These are phyloP conservation scores for Oikopleura dioica DNA, from an alignment of 23 tunicate genomes.

Conservation along the genomic window DNA sequence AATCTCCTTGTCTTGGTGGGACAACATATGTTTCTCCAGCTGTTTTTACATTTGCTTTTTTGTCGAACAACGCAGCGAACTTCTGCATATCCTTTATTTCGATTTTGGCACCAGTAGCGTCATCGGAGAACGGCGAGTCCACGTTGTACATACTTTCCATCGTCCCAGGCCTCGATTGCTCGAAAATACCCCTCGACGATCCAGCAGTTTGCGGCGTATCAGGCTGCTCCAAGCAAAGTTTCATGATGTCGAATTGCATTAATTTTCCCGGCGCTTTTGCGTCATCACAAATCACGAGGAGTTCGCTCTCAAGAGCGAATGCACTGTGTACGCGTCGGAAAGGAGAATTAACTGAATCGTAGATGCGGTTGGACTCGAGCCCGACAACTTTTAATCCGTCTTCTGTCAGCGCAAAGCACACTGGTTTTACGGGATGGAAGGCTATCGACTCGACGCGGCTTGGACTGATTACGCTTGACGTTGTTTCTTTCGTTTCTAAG, in stretches of 20 bases:
- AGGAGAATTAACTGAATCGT: background rate
- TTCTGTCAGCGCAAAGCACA: background rate
- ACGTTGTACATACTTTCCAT: background rate
- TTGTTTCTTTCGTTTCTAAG: too few relatives aligned
- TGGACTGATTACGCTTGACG: too few relatives aligned
- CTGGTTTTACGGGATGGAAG: background rate
- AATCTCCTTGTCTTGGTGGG: too few relatives aligned
- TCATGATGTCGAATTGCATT: background rate
- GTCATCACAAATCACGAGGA: background rate
- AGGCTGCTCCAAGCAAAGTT: background rate
- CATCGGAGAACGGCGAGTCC: background rate
- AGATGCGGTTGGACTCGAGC: background rate
- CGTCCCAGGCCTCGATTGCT: background rate
- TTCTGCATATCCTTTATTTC: background rate
- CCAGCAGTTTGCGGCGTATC: background rate
- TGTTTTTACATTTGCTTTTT: too few relatives aligned
- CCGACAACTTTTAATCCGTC: background rate
- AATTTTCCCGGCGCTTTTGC: background rate
- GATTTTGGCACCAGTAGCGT: background rate
- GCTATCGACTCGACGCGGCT: background rate
- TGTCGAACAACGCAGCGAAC: background rate
- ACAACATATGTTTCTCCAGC: too few relatives aligned
- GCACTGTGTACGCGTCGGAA: background rate
- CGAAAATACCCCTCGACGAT: background rate
- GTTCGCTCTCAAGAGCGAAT: background rate